Evolutionary conservation across 2,797 vertebrate genomes (phyloP).

Genomic region (Psittacula echo): DNA sequence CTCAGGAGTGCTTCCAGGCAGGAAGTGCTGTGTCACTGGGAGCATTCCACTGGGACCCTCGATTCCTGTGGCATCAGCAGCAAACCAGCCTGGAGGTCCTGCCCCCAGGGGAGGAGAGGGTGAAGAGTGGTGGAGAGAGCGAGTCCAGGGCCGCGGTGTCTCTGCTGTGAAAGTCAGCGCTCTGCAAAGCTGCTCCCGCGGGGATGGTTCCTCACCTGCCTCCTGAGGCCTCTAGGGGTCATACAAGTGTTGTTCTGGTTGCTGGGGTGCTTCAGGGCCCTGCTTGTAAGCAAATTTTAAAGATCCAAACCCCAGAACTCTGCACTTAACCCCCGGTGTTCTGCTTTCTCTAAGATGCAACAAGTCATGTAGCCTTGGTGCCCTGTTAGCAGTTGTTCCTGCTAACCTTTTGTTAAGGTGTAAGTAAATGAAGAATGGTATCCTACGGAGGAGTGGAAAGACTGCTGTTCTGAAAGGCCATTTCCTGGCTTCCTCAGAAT

Average conservation of each 20-base stretch:
- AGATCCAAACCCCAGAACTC: no score
- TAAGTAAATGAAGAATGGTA: background rate
- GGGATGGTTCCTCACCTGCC: background rate
- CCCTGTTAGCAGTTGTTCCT: background rate
- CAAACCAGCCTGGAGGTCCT: background rate
- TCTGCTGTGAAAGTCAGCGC: background rate
- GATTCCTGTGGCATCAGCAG: background rate
- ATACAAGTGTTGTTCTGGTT: background rate
- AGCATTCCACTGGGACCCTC: background rate
- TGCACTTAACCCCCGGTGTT: background rate
- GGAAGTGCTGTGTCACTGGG: background rate
- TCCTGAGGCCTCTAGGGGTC: conserved; percentile 53
- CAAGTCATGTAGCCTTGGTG: background rate
- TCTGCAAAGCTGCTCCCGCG: background rate
- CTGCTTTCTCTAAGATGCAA: background rate
- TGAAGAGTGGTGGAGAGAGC: background rate
- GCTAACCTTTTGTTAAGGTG: background rate
- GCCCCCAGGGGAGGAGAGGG: background rate
- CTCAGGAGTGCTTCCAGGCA: background rate
- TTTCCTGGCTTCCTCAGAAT: background rate
- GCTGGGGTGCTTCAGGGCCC: background rate
- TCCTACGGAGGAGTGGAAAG: background rate
- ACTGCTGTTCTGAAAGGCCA: background rate
- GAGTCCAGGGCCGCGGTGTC: no score
- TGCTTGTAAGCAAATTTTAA: background rate